Evolutionary conservation across 2,888 invertebrate genomes (phyloP), one percentile per base, ranked within the genome.

Genomic region (Pyrochroa serraticornis): DNA sequence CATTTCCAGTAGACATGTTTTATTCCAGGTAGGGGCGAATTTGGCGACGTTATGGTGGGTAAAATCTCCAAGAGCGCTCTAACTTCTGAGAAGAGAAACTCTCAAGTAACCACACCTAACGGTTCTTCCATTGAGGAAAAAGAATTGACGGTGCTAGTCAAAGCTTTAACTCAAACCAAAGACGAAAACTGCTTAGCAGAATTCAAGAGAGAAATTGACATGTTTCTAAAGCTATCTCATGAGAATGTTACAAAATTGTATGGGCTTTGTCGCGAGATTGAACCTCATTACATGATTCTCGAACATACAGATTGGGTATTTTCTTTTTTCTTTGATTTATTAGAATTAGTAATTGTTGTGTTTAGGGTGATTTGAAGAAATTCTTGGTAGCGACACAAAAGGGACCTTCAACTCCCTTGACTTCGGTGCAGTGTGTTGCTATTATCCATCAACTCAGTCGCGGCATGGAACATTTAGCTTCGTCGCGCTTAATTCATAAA

Each of bases 251-350:
- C 87, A 0, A 87, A 88, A 35, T 79, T 96, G 39, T 82, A 91
- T 47, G 96, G 94, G 0, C 80, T 95, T 6, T 95, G 94, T 74
- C 85, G 89, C 41, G 92, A 92, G 47, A 84, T 85, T 2, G 93
- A 95, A 66, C 96, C 95, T 0, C 92, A 94, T 74, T 93, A 89
- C 71, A 87, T 96, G 86, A 85, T 97, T 13, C 79, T 94, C 8
- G 95, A 97, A 73, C 92, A 94, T 74, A 94, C 94, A 2, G 96
- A 97, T 75, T 96, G 95, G 96, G 92, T 93, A 77, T 80, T 82
- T 70, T 5, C 57, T 14, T 10, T 32, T n/a, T n/a, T 7, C 8
- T 9, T 7, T 6, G 7, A 9, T 3, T 8, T 8, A 8, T 12
- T 3, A 13, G 3, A 13, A 12, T 12, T 13, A 39, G 13, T 7